These are phyloP conservation scores for Octopus bimaculoides DNA, from an alignment of 1,140 invertebrate species.

Conservation along the genomic window DNA sequence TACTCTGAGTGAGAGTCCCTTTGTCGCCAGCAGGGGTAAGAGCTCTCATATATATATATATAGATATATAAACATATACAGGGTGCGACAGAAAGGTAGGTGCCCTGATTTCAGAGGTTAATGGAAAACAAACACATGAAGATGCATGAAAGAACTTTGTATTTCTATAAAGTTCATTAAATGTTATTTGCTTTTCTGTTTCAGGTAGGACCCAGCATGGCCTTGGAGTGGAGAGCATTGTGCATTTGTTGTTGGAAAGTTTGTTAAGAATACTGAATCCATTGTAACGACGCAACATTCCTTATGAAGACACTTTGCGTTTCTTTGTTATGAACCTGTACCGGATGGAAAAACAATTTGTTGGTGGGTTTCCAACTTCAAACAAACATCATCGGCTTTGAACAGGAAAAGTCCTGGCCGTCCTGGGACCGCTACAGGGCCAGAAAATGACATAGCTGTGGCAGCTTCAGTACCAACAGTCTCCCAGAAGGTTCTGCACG, in stretches of 20 bases:
- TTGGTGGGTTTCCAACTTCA: background rate
- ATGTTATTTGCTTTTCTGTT: background rate
- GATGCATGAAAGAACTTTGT: background rate
- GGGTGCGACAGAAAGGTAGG: too few relatives aligned
- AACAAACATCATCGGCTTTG: background rate
- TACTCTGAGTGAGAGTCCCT: too few relatives aligned
- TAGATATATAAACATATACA: too few relatives aligned
- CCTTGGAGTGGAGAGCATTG: background rate
- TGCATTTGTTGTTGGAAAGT: background rate
- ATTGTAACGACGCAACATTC: background rate
- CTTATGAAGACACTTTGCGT: background rate
- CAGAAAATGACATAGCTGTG: too few relatives aligned
- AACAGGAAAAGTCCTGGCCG: background rate
- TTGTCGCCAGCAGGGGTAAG: too few relatives aligned
- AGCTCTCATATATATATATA: too few relatives aligned
- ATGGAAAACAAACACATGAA: background rate
- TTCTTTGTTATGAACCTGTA: background rate
- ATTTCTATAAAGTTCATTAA: background rate
- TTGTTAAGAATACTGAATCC: background rate
- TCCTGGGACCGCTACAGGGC: too few relatives aligned
- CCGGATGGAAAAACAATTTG: background rate
- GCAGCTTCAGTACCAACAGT: too few relatives aligned
- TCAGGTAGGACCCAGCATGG: background rate
- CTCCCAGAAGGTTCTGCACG: too few relatives aligned
- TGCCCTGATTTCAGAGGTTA: too few relatives aligned